A percentile compares a stretch with the other conserved stretches of the same genome.
Evolutionary conservation across 1,140 invertebrate genomes (phyloP).

Genomic region (Eumeta japonica): DNA sequence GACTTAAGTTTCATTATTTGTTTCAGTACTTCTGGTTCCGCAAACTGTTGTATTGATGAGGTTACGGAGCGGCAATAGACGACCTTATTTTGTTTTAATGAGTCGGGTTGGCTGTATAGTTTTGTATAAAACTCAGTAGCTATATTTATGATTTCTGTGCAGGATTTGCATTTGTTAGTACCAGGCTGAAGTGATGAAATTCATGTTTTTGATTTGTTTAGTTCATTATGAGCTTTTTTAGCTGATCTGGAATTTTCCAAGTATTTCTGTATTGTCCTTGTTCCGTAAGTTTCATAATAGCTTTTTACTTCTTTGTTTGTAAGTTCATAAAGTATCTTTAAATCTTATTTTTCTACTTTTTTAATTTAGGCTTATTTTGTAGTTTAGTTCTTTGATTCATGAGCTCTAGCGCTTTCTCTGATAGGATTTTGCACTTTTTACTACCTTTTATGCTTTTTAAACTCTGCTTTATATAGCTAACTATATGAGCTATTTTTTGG

Average conservation of each 20-base stretch:
- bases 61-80: too few relatives aligned
- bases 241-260: constrained; percentile 1
- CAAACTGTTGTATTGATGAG: too few relatives aligned
- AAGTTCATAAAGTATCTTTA: constrained; percentile 15
- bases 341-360: constrained; percentile 15
- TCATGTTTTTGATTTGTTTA: constrained; percentile 2
- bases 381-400: constrained; percentile 19
- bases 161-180: constrained; percentile 1
- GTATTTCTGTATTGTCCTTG: not conserved
- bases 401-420: constrained; percentile 13
- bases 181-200: constrained; percentile 1
- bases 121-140: too few relatives aligned
- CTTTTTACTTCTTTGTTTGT: constrained; percentile 5
- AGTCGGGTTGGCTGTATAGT: not conserved
- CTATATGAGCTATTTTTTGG: constrained; percentile 12
- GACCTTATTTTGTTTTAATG: not conserved
- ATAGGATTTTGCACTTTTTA: constrained; percentile 15
- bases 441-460: constrained; percentile 14
- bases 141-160: too few relatives aligned
- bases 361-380: constrained; percentile 20
- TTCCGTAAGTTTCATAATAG: constrained; percentile 1
- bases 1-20: constrained; percentile 2
- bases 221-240: constrained; percentile 4
- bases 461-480: constrained; percentile 10
- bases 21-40: too few relatives aligned